Conservation (phyloP, 1,140 invertebrate species). For the Sarcophaga bullata region DNA sequence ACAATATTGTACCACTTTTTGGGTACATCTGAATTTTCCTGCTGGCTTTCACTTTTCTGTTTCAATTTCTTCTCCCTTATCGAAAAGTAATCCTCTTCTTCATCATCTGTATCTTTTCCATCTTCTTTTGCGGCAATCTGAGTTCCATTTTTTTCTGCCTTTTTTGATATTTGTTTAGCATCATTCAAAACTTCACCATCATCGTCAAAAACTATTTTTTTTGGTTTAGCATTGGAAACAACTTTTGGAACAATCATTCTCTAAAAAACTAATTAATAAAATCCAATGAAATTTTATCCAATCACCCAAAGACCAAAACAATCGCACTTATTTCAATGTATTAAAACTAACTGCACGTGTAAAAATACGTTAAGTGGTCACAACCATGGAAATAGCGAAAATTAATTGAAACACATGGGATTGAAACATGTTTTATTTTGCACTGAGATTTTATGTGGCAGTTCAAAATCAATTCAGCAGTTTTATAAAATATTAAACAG, state of each 20-base stretch:
- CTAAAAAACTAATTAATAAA: not conserved
- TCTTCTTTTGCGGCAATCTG: constrained; percentile 39
- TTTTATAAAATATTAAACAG: too few relatives aligned
- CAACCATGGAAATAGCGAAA: not conserved
- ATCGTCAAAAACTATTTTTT: constrained; percentile 61
- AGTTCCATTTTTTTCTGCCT: constrained; percentile 41
- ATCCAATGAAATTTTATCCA: too few relatives aligned
- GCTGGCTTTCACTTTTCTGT: constrained; percentile 48
- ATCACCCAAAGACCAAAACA: not conserved
- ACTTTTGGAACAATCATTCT: constrained; percentile 51
- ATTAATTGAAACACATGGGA: not conserved
- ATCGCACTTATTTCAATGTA: not conserved
- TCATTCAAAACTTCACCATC: constrained; percentile 52
- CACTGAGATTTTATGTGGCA: too few relatives aligned
- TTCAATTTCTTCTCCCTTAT: constrained; percentile 47
- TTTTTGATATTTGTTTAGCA: constrained; percentile 42
- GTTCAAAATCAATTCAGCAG: too few relatives aligned
- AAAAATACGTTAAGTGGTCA: constrained; percentile 4
- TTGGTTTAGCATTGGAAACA: constrained; percentile 52
- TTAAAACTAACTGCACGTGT: not conserved
- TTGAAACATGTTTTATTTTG: not conserved
- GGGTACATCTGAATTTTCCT: constrained; percentile 49
- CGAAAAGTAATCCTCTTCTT: constrained; percentile 49
- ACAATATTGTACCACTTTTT: constrained; percentile 64
- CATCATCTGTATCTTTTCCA: constrained; percentile 42